Conservation (phyloP, 2,113 vertebrate genomes). For the Proteles cristata region DNA sequence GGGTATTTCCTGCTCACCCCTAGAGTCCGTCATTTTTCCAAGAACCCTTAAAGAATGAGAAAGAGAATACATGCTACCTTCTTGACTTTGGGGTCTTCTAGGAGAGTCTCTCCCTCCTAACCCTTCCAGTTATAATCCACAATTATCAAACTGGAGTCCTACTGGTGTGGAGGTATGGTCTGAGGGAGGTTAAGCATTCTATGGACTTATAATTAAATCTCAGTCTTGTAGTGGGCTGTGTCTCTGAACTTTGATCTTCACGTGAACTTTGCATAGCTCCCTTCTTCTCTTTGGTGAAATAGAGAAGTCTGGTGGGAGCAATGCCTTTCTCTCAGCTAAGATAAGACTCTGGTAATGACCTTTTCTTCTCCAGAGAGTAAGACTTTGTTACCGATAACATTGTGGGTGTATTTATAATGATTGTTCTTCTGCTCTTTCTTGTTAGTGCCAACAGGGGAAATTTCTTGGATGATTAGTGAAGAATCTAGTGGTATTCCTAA, state of each 20-base stretch:
- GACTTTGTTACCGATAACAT: not conserved
- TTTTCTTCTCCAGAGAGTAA: not conserved
- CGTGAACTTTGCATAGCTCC: not conserved
- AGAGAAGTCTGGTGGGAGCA: not conserved
- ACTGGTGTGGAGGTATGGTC: not conserved
- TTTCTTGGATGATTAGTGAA: not conserved
- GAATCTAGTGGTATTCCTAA: not conserved
- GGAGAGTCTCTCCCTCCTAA: not conserved
- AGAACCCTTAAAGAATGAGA: not conserved
- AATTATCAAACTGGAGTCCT: not conserved
- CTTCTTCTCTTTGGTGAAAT: not conserved
- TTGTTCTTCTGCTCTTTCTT: not conserved
- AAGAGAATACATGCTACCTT: not conserved
- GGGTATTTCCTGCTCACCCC: not conserved
- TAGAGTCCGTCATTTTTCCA: not conserved
- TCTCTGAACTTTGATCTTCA: not conserved
- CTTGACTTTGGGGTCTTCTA: not conserved
- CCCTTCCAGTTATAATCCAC: not conserved
- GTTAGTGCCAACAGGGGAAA: not conserved
- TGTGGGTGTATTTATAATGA: not conserved
- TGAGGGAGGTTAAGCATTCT: not conserved
- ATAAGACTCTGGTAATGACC: not conserved
- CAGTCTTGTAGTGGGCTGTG: not conserved
- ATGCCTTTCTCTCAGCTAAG: not conserved
- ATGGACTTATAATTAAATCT: no score